phyloP scores from a whole-genome alignment of 2,113 vertebrate species.

The Dipodomys stephensi region DNA sequence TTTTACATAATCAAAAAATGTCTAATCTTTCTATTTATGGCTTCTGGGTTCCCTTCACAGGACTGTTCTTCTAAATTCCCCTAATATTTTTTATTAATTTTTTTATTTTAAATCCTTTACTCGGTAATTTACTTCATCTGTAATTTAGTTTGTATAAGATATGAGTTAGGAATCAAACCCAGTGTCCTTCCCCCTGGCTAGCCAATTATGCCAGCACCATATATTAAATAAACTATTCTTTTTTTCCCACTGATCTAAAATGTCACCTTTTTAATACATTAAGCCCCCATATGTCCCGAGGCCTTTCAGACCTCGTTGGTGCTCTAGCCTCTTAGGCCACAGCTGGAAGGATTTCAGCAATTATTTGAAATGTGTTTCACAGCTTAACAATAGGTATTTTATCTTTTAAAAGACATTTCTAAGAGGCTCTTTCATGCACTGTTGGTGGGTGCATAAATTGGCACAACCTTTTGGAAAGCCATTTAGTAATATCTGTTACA shows the following conservation, averaged over 20 bases:
- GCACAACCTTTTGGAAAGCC: slow-evolving; percentile 66
- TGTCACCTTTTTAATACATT: slow-evolving; percentile 62
- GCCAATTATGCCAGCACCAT: slow-evolving; percentile 38
- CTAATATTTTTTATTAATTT: slow-evolving; percentile 26
- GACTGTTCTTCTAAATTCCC: slow-evolving; percentile 10
- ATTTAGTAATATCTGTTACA: slow-evolving; percentile 63
- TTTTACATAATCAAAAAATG: slow-evolving; percentile 40
- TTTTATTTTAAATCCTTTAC: slow-evolving; percentile 49
- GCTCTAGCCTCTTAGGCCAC: slow-evolving; percentile 52
- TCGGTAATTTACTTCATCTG: slow-evolving; percentile 37
- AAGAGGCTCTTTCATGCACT: slow-evolving; percentile 61
- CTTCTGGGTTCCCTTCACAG: slow-evolving; percentile 26
- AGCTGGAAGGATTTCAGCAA: slow-evolving; percentile 71
- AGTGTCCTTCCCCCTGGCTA: slow-evolving; percentile 39
- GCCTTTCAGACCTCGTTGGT: slow-evolving; percentile 36
- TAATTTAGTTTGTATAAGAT: slow-evolving; percentile 58
- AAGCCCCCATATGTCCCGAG: slow-evolving; percentile 36
- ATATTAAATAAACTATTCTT: slow-evolving; percentile 63
- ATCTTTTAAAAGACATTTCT: slow-evolving; percentile 74
- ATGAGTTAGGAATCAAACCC: slow-evolving; percentile 44
- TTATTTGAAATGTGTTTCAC: slow-evolving; percentile 73
- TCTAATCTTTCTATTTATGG: background rate
- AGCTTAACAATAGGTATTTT: slow-evolving; percentile 76
- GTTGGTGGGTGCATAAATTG: slow-evolving; percentile 71
- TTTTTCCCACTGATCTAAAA: slow-evolving; percentile 59